phyloP scores from a whole-genome alignment of 2,113 vertebrate species.

The Megaleporinus macrocephalus region DNA sequence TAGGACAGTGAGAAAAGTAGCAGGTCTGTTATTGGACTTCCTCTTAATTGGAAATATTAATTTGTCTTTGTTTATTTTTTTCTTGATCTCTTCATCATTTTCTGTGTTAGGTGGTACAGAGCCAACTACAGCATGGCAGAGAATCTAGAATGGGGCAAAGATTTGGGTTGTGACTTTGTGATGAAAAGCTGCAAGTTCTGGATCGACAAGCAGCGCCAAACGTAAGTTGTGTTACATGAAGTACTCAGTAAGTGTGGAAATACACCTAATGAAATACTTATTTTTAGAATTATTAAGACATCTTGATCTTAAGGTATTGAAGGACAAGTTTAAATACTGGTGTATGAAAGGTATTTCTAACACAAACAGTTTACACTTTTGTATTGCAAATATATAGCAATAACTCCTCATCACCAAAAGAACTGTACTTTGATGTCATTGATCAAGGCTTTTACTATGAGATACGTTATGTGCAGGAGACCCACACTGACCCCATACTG shows the following conservation, averaged over 20 bases:
- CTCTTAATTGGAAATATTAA: too few relatives aligned
- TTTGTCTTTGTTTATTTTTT: neutral
- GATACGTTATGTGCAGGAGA: slow-evolving; percentile 70
- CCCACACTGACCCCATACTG: slow-evolving; percentile 86
- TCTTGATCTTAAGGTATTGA: too few relatives aligned
- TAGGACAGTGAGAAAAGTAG: too few relatives aligned
- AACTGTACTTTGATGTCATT: neutral
- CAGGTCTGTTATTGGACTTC: too few relatives aligned
- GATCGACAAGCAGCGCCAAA: slow-evolving; percentile 87
- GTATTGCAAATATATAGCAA: too few relatives aligned
- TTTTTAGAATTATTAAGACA: too few relatives aligned
- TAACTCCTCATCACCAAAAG: too few relatives aligned
- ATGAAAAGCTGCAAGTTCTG: slow-evolving; percentile 98
- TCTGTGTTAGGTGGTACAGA: slow-evolving; percentile 86
- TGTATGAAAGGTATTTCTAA: too few relatives aligned
- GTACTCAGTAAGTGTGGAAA: too few relatives aligned
- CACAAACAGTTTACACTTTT: neutral
- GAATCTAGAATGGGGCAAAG: slow-evolving; percentile 92
- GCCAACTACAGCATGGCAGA: slow-evolving; percentile 98
- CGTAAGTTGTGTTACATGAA: slow-evolving; percentile 72
- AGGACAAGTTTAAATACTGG: too few relatives aligned
- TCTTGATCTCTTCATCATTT: neutral
- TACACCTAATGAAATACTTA: too few relatives aligned
- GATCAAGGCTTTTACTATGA: neutral
- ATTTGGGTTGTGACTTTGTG: slow-evolving; percentile 94